Evolutionary conservation across 1,140 invertebrate genomes (phyloP).

Genomic region (Drosophila malerkotliana): DNA sequence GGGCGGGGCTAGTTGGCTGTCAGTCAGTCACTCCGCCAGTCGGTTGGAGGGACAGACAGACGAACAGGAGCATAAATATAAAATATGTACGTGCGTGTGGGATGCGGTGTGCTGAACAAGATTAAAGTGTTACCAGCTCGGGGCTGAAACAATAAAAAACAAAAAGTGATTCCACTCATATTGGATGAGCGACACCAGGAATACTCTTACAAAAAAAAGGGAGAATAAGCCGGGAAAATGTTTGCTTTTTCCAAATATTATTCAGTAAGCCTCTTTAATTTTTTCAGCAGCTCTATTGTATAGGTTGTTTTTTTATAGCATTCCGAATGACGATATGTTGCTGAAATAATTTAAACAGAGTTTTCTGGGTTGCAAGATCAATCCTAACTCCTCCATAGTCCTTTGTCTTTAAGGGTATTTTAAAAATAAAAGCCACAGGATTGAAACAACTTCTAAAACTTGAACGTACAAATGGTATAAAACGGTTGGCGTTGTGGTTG

Average conservation of each 20-base stretch:
- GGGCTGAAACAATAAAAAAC: conserved; percentile 48
- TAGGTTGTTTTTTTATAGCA: background rate
- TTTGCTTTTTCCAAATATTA: background rate
- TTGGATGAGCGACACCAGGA: conserved; percentile 1
- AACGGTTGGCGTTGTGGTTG: background rate
- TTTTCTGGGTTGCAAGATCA: background rate
- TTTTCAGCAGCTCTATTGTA: background rate
- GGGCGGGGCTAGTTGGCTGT: conserved; percentile 8
- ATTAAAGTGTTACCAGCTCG: conserved; percentile 69
- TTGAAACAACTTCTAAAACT: conserved; percentile 16
- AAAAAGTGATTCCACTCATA: background rate
- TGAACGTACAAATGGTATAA: background rate
- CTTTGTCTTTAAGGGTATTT: background rate
- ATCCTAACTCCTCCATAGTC: background rate
- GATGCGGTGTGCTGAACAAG: conserved; percentile 58
- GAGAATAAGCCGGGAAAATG: background rate
- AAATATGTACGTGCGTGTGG: conserved; percentile 60
- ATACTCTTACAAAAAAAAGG: conserved; percentile 10
- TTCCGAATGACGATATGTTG: too few species aligned
- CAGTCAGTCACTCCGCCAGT: conserved; percentile 51
- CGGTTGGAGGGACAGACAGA: conserved; percentile 52
- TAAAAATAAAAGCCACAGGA: background rate
- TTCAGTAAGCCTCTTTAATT: background rate
- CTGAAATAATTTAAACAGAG: background rate
- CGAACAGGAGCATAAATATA: conserved; percentile 74